Conservation (phyloP, 2,113 vertebrate species). For the Heteronetta atricapilla region DNA sequence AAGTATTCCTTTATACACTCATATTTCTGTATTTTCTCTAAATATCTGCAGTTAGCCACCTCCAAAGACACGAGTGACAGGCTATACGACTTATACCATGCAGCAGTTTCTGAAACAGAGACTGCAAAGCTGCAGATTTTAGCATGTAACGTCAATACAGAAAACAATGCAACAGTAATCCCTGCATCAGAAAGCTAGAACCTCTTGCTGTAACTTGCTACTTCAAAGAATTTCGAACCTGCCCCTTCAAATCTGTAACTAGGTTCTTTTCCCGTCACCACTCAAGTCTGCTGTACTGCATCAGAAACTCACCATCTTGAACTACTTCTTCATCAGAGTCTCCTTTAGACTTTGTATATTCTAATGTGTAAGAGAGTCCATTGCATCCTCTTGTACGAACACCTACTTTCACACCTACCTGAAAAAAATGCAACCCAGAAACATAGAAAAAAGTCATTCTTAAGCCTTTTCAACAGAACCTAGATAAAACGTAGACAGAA, state of each 20-base stretch:
- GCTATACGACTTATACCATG: no score
- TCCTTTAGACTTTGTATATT: conserved; percentile 91
- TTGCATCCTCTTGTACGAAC: conserved; percentile 97
- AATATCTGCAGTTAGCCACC: neutral
- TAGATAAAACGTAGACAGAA: neutral
- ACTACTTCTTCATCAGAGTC: conserved; percentile 94
- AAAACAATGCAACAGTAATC: neutral
- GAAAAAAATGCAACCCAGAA: neutral
- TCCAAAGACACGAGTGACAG: rapidly evolving
- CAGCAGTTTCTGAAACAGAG: neutral
- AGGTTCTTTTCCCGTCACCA: neutral
- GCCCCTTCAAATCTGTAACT: neutral
- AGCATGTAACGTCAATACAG: neutral
- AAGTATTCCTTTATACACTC: neutral
- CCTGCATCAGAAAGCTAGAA: neutral
- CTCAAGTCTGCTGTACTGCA: neutral
- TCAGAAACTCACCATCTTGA: conserved; percentile 87
- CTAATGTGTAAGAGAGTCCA: conserved; percentile 93
- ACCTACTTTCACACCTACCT: conserved; percentile 94
- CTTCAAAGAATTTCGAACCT: neutral
- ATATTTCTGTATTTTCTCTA: neutral
- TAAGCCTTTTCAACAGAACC: neutral
- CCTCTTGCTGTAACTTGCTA: neutral
- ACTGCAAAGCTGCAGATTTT: neutral
- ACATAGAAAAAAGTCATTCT: neutral